These are phyloP conservation scores for Alentia gelatinosa DNA, from an alignment of 2,888 invertebrate genomes.

Conservation along the genomic window DNA sequence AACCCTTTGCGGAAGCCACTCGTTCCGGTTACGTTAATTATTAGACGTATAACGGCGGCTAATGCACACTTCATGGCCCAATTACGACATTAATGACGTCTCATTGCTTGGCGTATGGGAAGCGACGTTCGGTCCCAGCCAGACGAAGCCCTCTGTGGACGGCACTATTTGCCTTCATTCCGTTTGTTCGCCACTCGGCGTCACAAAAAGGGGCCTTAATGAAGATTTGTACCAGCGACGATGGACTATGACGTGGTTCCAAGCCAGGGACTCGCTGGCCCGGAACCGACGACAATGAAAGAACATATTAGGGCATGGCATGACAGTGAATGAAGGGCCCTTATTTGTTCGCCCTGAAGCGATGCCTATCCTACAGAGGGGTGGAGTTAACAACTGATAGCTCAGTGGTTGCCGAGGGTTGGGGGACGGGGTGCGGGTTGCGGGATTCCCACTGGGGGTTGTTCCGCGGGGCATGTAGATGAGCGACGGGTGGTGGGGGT, in stretches of 20 bases:
- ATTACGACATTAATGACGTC: not conserved
- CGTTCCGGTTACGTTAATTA: not conserved
- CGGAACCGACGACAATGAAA: not conserved
- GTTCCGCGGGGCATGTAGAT: not conserved
- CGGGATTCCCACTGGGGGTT: not conserved
- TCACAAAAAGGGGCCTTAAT: not conserved
- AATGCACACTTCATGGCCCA: not conserved
- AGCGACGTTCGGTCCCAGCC: not conserved
- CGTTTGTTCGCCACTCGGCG: not conserved
- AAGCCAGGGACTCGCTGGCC: not conserved
- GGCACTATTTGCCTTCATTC: not conserved
- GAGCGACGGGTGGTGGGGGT: not conserved
- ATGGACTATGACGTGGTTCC: not conserved
- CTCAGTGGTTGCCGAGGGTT: not conserved
- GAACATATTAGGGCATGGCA: not conserved
- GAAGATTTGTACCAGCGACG: not conserved
- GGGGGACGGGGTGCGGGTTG: not conserved
- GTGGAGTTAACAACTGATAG: slow-evolving; percentile 1
- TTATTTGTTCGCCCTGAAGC: not conserved
- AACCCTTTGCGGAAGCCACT: too few relatives aligned
- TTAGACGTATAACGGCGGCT: not conserved
- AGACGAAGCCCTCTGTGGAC: not conserved
- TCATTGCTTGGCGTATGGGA: not conserved
- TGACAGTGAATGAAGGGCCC: not conserved
- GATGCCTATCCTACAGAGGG: not conserved